Conservation (phyloP, 2,797 vertebrate genomes). For the Bufotes viridis region DNA sequence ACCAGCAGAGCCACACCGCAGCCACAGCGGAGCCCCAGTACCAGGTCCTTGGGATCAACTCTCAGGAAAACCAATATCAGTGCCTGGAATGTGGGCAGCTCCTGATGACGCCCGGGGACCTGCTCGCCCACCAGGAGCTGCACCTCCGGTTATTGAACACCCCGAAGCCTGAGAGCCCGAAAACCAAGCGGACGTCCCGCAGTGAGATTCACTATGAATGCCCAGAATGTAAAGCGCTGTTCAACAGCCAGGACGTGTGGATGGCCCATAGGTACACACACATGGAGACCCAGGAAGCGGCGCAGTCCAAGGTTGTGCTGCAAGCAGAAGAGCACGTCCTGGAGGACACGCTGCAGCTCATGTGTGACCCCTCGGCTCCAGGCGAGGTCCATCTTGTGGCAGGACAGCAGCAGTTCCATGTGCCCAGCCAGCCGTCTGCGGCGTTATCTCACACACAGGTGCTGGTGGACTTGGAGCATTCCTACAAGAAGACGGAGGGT, state of each 20-base stretch:
- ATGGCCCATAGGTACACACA: constrained; percentile 73
- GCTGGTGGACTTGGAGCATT: constrained; percentile 73
- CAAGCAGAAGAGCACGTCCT: constrained; percentile 31
- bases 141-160: constrained; percentile 81
- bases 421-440: constrained; percentile 61
- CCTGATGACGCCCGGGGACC: constrained; percentile 83
- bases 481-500: constrained; percentile 70
- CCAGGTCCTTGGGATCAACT: constrained; percentile 66
- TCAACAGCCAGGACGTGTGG: constrained; percentile 87
- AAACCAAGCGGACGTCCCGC: constrained; percentile 20
- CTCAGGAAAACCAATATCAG: constrained; percentile 85
- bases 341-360: constrained; percentile 48
- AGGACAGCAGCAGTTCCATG: constrained; percentile 46
- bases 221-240: constrained; percentile 87
- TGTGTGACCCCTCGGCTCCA: constrained; percentile 37
- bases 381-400: constrained; percentile 56
- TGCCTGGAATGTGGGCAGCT: constrained; percentile 90
- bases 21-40: constrained; percentile 72
- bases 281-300: constrained; percentile 62
- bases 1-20: constrained; percentile 84
- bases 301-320: constrained; percentile 15
- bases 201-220: constrained; percentile 89
- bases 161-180: constrained; percentile 53
- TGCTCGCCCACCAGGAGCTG: constrained; percentile 90
- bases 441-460: constrained; percentile 66